Evolutionary conservation across 2,113 vertebrate species (phyloP).

Genomic region (Catharus fuscescens): DNA sequence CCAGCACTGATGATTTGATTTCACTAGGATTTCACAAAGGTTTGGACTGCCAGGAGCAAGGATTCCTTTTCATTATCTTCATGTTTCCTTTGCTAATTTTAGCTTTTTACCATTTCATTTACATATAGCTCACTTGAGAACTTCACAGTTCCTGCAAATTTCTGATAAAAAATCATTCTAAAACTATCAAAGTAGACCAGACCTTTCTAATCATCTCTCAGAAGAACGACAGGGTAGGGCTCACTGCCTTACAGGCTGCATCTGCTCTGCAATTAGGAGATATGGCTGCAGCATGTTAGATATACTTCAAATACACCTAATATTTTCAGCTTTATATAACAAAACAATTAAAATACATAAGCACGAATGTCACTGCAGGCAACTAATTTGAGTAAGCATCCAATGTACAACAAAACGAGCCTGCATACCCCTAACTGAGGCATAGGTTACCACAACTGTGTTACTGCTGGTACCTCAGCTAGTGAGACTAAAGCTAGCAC

Average conservation of each 20-base stretch:
- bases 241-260: neutral
- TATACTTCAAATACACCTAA: neutral
- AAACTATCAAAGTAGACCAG: conserved; percentile 12
- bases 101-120: neutral
- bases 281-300: neutral
- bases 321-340: conserved; percentile 4
- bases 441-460: neutral
- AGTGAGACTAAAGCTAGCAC: neutral
- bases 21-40: neutral
- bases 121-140: neutral
- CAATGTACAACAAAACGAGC: neutral
- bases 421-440: neutral
- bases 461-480: neutral
- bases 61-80: neutral
- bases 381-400: neutral
- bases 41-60: neutral
- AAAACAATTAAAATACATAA: neutral
- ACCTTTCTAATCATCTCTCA: neutral
- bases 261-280: conserved; percentile 33
- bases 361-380: fast-evolving
- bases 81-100: neutral
- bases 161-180: conserved; percentile 22
- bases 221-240: neutral
- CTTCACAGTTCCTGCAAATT: conserved; percentile 14
- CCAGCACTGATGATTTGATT: neutral